These are phyloP conservation scores for Charaxes varanes DNA, from an alignment of 1,140 invertebrate species.

Conservation along the genomic window DNA sequence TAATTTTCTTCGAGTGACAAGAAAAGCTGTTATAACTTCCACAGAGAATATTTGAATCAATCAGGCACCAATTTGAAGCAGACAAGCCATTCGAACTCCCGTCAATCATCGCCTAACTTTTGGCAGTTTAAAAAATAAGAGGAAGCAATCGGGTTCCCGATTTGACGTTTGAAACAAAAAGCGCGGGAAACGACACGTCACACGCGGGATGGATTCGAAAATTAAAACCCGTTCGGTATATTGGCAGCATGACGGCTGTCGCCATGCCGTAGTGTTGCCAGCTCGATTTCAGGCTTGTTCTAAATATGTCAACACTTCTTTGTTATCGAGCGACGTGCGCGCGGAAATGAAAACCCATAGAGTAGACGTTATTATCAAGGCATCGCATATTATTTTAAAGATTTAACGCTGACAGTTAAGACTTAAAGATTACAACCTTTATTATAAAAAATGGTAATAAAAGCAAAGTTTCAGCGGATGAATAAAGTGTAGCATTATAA, in stretches of 20 bases:
- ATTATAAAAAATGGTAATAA: too few species aligned
- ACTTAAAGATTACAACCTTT: too few species aligned
- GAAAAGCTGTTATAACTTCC: conserved; percentile 37
- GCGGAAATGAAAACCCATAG: conserved; percentile 69
- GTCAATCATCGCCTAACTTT: conserved; percentile 53
- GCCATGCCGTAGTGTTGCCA: conserved; percentile 40
- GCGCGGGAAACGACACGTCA: conserved; percentile 48
- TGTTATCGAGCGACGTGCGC: conserved; percentile 64
- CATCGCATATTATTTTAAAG: conserved; percentile 50
- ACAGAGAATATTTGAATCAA: conserved; percentile 42
- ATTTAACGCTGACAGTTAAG: conserved; percentile 1
- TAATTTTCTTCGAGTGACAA: conserved; percentile 8
- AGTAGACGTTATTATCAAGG: conserved; percentile 57
- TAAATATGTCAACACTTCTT: conserved; percentile 72
- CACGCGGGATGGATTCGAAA: conserved; percentile 64
- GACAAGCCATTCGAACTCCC: conserved; percentile 37
- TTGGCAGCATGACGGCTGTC: conserved; percentile 57
- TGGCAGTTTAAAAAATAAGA: conserved; percentile 56
- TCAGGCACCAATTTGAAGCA: conserved; percentile 44
- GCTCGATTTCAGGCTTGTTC: conserved; percentile 72
- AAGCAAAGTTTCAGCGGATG: too few species aligned
- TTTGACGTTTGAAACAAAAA: conserved; percentile 60
- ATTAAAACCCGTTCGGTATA: conserved; percentile 65
- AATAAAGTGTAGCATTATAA: too few species aligned
- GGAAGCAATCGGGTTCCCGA: conserved; percentile 56